Base-by-base conservation (phyloP, 2,888 invertebrate species). In the Plebejus melissa region DNA sequence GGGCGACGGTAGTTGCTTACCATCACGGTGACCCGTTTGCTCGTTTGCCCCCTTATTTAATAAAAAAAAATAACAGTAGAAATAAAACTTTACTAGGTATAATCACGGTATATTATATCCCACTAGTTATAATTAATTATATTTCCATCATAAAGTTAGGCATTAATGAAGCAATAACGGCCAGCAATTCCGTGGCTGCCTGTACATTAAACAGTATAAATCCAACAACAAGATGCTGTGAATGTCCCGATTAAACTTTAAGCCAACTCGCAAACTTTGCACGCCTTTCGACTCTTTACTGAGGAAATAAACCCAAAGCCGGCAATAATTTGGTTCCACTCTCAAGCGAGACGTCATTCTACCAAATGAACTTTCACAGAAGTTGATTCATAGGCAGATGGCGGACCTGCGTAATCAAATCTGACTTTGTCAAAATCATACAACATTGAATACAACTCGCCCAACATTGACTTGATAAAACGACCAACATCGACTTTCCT, bases 231-330 rank as follows among this genome's bases (percentile, higher is more conserved):
- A 76, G 79, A 77, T 75, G 79, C 79, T 75, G 79, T 75, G 77
- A 77, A 79, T 79, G 79, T 77, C 79, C 76, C 79, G 77, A 76
- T 79, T 79, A 74, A 81, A 80, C 76, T 80, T 81, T 78, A 82
- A 81, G 80, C 81, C 80, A 78, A 80, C 77, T 81, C 76, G 70
- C 70, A 74, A 80, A 82, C 76, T 82, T 82, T 80, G 79, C 78
- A 76, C 79, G 81, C 80, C 79, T 82, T 82, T 80, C 78, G 74
- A 81, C 81, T 81, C 80, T 82, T 81, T 80, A 79, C 77, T 76
- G 77, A 75, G 75, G 72, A 76, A 76, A 79, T 78, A 78, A 77
- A 77, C 76, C 76, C 77, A 76, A 69, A 71, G 76, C 75, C 65
- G 74, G 38, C 69, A 38, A 11, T 58, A 11, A 32, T 41, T 4